Evolutionary conservation across 2,888 invertebrate genomes (phyloP).

Genomic region (Callyntrura sp.): DNA sequence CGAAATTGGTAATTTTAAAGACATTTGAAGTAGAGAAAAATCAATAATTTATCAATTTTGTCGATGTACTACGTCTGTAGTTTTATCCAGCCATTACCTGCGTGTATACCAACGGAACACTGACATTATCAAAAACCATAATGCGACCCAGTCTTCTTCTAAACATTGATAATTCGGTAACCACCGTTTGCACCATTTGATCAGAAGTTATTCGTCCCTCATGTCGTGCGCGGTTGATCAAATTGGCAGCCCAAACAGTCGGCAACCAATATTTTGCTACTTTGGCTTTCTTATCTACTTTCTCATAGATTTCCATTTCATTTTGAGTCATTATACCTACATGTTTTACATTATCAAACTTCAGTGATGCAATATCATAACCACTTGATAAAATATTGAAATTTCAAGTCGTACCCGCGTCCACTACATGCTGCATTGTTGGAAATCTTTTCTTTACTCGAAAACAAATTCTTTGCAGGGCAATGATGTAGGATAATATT

Average conservation of each 20-base stretch:
- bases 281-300: slow-evolving; percentile 94
- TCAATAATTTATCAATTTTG: neutral
- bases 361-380: neutral
- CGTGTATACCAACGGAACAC: slow-evolving; percentile 96
- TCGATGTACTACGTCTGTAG: no score
- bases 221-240: slow-evolving; percentile 94
- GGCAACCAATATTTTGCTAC: slow-evolving; percentile 98
- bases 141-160: slow-evolving; percentile 93
- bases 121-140: slow-evolving; percentile 96
- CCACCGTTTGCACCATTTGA: slow-evolving; percentile 96
- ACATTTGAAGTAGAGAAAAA: neutral
- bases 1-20: neutral
- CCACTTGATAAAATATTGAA: neutral
- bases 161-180: slow-evolving; percentile 96
- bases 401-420: slow-evolving; percentile 89
- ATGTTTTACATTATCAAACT: slow-evolving; percentile 82
- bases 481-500: slow-evolving; percentile 95
- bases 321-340: slow-evolving; percentile 95
- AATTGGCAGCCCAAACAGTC: slow-evolving; percentile 96
- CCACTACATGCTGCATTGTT: slow-evolving; percentile 95
- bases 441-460: slow-evolving; percentile 95
- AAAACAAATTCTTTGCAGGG: slow-evolving; percentile 94
- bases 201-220: slow-evolving; percentile 93
- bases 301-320: slow-evolving; percentile 94
- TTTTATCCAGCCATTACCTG: slow-evolving; percentile 88